Evolutionary conservation across 2,888 invertebrate genomes (phyloP), one percentile per base, ranked within the genome.

Genomic region (Brenthis hecate): DNA sequence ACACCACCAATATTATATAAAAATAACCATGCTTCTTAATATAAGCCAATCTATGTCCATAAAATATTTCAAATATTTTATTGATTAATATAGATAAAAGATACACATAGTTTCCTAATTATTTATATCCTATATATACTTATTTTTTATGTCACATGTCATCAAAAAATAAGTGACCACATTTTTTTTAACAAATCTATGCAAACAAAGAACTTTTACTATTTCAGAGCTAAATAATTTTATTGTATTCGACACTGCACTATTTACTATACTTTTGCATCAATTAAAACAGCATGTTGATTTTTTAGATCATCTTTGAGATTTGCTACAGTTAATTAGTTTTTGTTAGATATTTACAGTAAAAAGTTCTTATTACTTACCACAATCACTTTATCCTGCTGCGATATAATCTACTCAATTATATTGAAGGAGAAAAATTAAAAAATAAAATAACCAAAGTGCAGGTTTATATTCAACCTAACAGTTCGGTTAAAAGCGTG

Each of bases 381-480:
- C 91, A 89, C 85, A 81, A 78, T 80, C 91, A 90, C 89, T 87
- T 87, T 86, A 88, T 86, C 86, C 87, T 82, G 75, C 62, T 67
- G 77, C 74, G 75, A 75, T 75, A 67, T 77, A 73, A 80, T 83
- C 82, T 85, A 79, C 74, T 78, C 66, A 72, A 70, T 75, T 56
- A 68, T 71, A 82, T 81, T 80, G 82, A 82, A 73, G 76, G 71
- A 74, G 73, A 78, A 79, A 86, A 80, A 77, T 82, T 80, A 77
- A 76, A 76, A 82, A 80, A 70, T 19, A 84, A 82, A 82, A 81
- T 84, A 86, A 87, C 86, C 81, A 85, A 88, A 86, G 79, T 81
- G 83, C 82, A 84, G 79, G 79, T 73, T 72, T 69, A 70, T 76
- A 80, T 77, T 83, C 80, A 82, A 82, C 81, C 75, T 80, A 78